These are phyloP conservation scores for Scomberomorus guttatus DNA, from an alignment of 2,797 vertebrate species.

Conservation along the genomic window DNA sequence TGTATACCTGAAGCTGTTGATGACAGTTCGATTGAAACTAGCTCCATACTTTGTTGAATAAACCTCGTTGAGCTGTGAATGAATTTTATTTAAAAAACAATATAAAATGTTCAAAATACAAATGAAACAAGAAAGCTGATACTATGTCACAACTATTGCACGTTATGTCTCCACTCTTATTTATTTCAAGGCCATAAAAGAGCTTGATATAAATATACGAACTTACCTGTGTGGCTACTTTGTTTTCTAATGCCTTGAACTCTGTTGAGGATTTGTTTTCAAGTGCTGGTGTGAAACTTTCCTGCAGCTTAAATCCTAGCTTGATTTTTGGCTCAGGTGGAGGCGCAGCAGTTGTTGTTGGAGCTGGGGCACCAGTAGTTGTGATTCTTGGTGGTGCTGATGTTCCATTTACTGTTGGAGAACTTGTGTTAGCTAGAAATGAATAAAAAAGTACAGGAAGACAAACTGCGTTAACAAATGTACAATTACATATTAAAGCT, in stretches of 20 bases:
- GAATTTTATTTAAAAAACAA: no score
- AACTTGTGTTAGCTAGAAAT: not conserved
- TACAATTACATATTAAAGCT: no score
- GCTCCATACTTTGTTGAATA: rapidly evolving
- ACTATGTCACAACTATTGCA: no score
- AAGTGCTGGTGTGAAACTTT: rapidly evolving
- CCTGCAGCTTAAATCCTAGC: not conserved
- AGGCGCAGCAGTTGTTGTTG: not conserved
- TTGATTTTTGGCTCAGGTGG: not conserved
- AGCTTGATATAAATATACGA: not conserved
- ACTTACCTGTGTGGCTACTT: conserved; percentile 26
- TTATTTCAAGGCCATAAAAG: no score
- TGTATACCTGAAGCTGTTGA: conserved; percentile 55
- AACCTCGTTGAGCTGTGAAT: not conserved
- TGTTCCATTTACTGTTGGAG: not conserved
- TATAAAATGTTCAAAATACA: no score
- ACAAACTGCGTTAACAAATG: not conserved
- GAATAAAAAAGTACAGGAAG: not conserved
- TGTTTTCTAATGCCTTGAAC: not conserved
- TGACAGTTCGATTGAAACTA: not conserved
- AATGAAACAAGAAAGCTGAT: no score
- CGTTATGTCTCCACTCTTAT: no score
- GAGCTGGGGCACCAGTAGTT: not conserved
- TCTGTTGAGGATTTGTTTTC: not conserved
- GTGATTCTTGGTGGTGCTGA: not conserved